These are phyloP conservation scores for Ceratotherium simum DNA, from an alignment of 2,113 vertebrate genomes.

Conservation along the genomic window DNA sequence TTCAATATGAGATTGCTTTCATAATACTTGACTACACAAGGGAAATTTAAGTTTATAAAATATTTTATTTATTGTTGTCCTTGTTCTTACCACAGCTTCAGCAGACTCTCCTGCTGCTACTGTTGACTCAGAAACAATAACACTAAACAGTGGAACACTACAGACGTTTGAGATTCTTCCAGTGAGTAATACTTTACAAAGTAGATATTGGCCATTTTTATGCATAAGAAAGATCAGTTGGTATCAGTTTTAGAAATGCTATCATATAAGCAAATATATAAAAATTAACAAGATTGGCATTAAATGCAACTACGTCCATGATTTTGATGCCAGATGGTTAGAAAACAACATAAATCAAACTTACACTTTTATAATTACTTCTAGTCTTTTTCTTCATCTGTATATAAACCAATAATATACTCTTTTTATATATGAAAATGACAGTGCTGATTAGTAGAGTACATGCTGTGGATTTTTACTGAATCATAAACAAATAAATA, in stretches of 20 bases:
- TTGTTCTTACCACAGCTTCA: constrained; percentile 86
- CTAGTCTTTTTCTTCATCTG: not conserved
- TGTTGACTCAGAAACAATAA: constrained; percentile 94
- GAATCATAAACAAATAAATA: not conserved
- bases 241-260: constrained; percentile 15
- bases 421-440: not conserved
- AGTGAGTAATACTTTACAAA: constrained; percentile 88
- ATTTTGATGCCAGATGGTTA: not conserved
- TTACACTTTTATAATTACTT: not conserved
- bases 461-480: not conserved
- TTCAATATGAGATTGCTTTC: not conserved
- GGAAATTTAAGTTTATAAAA: constrained; percentile 16
- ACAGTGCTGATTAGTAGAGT: not conserved
- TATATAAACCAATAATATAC: not conserved
- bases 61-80: constrained; percentile 57
- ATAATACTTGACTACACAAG: not conserved
- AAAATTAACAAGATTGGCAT: not conserved
- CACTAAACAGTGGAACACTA: constrained; percentile 94
- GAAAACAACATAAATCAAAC: not conserved
- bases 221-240: not conserved
- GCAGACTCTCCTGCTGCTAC: constrained; percentile 87
- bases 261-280: not conserved
- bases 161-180: constrained; percentile 99
- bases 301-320: not conserved
- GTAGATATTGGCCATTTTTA: not conserved